Percentiles rank a stretch among this genome's conserved stretches.
Conservation (phyloP, 2,797 vertebrate genomes). For the Anas georgica region DNA sequence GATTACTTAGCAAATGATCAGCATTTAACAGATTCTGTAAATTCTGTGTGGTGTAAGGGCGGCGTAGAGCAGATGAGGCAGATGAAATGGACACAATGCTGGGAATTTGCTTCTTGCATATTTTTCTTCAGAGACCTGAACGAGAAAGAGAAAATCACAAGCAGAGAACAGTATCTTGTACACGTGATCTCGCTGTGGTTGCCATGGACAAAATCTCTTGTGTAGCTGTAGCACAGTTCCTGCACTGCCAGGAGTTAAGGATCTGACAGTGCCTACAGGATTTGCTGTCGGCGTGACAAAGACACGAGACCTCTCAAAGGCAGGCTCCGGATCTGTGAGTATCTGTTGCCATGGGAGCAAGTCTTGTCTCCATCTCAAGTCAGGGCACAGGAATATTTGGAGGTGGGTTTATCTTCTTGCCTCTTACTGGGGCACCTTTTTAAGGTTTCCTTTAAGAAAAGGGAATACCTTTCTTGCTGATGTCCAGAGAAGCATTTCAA, state of each 20-base stretch:
- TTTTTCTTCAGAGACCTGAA: not conserved
- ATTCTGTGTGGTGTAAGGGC: not conserved
- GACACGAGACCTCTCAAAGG: not conserved
- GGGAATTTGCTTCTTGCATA: not conserved
- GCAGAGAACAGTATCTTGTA: not conserved
- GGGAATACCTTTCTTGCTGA: not conserved
- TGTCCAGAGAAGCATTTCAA: not conserved
- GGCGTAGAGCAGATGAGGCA: not conserved
- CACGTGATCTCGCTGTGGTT: rapidly evolving
- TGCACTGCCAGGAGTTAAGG: not conserved
- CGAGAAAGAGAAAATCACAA: not conserved
- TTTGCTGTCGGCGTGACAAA: not conserved
- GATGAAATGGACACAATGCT: not conserved
- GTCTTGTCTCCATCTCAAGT: not conserved
- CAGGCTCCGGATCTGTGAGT: not conserved
- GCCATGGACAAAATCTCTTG: not conserved
- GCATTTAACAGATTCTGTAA: not conserved
- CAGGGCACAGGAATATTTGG: not conserved
- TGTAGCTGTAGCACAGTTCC: not conserved
- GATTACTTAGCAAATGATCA: not conserved
- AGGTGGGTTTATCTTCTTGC: not conserved
- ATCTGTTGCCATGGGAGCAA: slow-evolving; percentile 13
- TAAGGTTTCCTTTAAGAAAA: not conserved
- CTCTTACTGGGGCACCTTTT: not conserved
- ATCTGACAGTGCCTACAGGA: not conserved